phyloP scores from a whole-genome alignment of 2,888 invertebrate genomes.

The Cerastis leucographa region DNA sequence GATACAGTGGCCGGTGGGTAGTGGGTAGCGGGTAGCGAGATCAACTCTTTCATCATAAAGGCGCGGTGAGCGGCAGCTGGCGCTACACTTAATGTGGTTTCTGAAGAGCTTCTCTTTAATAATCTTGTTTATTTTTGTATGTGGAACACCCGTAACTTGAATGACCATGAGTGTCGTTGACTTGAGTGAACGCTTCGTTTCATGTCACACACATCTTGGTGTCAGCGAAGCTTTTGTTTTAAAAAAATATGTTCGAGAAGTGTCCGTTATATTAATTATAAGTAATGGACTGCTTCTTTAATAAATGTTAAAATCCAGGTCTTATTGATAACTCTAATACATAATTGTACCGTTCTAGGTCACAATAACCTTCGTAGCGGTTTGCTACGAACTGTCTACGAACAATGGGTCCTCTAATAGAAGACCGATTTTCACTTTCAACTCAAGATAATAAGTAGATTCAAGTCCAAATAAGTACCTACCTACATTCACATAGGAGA shows the following conservation, averaged over 20 bases:
- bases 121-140: constrained; percentile 88
- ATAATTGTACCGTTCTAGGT: not conserved
- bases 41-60: constrained; percentile 88
- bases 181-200: constrained; percentile 56
- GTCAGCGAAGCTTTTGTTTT: constrained; percentile 28
- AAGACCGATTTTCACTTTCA: not conserved
- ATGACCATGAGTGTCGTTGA: constrained; percentile 81
- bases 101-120: constrained; percentile 86
- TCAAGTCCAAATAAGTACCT: not conserved
- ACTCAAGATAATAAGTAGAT: not conserved
- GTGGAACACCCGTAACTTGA: constrained; percentile 85
- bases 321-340: not conserved
- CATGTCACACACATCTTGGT: constrained; percentile 62
- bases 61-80: constrained; percentile 88
- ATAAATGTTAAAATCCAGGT: not conserved
- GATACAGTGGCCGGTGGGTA: constrained; percentile 83
- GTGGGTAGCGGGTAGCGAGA: constrained; percentile 74
- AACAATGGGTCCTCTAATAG: not conserved
- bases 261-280: constrained; percentile 12
- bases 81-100: constrained; percentile 88
- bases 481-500: not conserved
- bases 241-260: constrained; percentile 31
- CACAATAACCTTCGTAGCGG: constrained; percentile 19
- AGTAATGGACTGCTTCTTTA: not conserved
- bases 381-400: constrained; percentile 38